Base-by-base conservation (phyloP, 2,113 vertebrate genomes). In the Epinephelus fuscoguttatus region DNA sequence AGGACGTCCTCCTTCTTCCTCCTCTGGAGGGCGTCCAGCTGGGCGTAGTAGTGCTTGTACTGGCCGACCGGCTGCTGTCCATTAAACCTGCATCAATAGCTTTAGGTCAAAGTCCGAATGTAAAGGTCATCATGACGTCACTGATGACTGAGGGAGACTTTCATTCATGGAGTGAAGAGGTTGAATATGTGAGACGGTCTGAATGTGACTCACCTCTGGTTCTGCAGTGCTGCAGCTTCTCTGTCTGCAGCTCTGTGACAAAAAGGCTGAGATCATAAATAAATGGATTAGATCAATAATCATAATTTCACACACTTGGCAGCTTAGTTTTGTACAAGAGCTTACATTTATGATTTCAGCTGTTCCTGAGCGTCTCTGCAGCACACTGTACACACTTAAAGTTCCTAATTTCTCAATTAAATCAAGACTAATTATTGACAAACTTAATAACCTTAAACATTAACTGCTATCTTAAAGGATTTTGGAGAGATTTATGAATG, bases 41-140 rank as follows among this genome's bases (percentile, higher is more conserved):
- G 94, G 68, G 90, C 94, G 61, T 94, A 94, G 77, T 95, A 96
- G 88, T 96, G 93, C 23, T 85, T 89, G 82, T 96, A 97, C 60
- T 63, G 83, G 56, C 71, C 78, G 68, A 92, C 85, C 17, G 95
- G 91, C 59, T 91, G 91, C 71, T 92, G 91, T 64, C 72, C 93
- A 62, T 89, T 25, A 0, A 81, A 62, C 82, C 89, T 94, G 69
- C 86, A 21, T 1, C 50, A 70, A 25, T 23, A 30, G 49, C 27
- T 62, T 75, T 13, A 7, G 10, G 19, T 49, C 52, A 55, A n/a
- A 70, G 23, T 30, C 15, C 15, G 18, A 8, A 23, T 17, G 13
- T 70, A 2, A 11, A 25, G 18, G 23, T 52, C 55, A 18, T 47
- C 47, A 14, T 47, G 63, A 15, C n/a, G 45, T 45, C 12, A 64